Base-by-base conservation (phyloP, 1,140 invertebrate genomes). In the Hylaeus volcanicus region DNA sequence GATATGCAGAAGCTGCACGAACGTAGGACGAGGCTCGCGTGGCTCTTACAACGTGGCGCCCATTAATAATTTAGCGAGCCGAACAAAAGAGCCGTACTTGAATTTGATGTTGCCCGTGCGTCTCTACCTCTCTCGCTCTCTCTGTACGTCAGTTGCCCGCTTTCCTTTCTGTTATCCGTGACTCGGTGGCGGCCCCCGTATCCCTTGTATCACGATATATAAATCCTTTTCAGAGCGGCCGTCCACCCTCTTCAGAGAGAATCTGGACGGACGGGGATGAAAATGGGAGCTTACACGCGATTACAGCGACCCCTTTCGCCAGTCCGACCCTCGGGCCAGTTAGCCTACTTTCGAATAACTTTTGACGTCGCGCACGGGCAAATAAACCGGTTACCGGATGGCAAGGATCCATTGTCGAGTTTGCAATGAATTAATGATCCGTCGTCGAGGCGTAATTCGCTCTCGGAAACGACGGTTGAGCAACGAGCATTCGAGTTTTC, bases 1-100 rank as follows among this genome's bases (percentile, higher is more conserved):
- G 84, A 87, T 87, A 87, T 84, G 85, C 85, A 81, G 74, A 82
- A 83, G 70, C 74, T 86, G 80, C 72, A 80, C 60, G 68, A 69
- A 8, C 51, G 45, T 48, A 60, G 76, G 45, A 63, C 65, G 58
- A 72, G 43, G 63, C 65, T 71, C 65, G 64, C 78, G 78, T 70
- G 71, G 74, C 82, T 81, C 78, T 84, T 81, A 75, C 77, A 75
- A 82, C 86, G 68, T 63, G 86, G 82, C 45, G 55, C 66, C 71
- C 74, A 84, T 87, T 87, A 87, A 87, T 87, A 86, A 87, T 87
- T 87, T 84, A 87, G 81, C 73, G 65, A 75, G 77, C 61, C 55
- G 85, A 87, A 87, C 86, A 87, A 87, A 79, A 87, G 86, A 71
- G 69, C 48, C 75, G 61, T 68, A 74, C 85, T 86, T 76, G 84